Conservation (phyloP, 2,888 invertebrate species). For the Nomada fabriciana region DNA sequence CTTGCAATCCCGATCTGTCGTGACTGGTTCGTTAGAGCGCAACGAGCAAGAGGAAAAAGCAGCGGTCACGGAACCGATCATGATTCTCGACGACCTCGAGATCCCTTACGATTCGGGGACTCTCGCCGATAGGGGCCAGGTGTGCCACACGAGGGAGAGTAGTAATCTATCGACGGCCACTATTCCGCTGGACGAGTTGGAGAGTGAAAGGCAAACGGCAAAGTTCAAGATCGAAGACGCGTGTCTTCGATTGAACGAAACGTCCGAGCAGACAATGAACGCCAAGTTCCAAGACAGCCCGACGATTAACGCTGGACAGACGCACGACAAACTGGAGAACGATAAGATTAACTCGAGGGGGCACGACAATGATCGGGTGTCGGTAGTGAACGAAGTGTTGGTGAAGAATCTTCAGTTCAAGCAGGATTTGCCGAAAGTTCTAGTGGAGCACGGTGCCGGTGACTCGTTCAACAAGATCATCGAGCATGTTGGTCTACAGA, state of each 20-base stretch:
- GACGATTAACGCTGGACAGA: background rate
- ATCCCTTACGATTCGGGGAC: slow-evolving; percentile 38
- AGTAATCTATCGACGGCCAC: slow-evolving; percentile 67
- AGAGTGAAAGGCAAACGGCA: slow-evolving; percentile 53
- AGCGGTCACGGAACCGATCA: slow-evolving; percentile 38
- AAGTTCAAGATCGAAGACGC: slow-evolving; percentile 60
- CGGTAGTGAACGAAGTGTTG: slow-evolving; percentile 76
- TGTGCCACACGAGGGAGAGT: slow-evolving; percentile 65
- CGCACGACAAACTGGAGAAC: background rate
- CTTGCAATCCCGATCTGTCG: slow-evolving; percentile 24
- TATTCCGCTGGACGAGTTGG: slow-evolving; percentile 65
- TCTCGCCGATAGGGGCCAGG: slow-evolving; percentile 11
- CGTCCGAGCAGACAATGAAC: slow-evolving; percentile 11
- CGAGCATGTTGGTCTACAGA: slow-evolving; percentile 63
- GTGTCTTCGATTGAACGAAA: slow-evolving; percentile 31
- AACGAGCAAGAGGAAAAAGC: slow-evolving; percentile 38
- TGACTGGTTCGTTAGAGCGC: slow-evolving; percentile 22
- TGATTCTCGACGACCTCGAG: slow-evolving; percentile 58
- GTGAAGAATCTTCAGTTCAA: slow-evolving; percentile 78
- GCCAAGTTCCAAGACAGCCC: slow-evolving; percentile 2
- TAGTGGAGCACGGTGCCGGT: slow-evolving; percentile 53
- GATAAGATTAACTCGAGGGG: slow-evolving; percentile 27
- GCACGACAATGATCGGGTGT: slow-evolving; percentile 54
- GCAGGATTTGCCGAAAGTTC: slow-evolving; percentile 73
- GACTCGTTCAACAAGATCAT: slow-evolving; percentile 41